Conservation (phyloP, 1,140 invertebrate species). For the Pseudomyrmex flavicornis region DNA sequence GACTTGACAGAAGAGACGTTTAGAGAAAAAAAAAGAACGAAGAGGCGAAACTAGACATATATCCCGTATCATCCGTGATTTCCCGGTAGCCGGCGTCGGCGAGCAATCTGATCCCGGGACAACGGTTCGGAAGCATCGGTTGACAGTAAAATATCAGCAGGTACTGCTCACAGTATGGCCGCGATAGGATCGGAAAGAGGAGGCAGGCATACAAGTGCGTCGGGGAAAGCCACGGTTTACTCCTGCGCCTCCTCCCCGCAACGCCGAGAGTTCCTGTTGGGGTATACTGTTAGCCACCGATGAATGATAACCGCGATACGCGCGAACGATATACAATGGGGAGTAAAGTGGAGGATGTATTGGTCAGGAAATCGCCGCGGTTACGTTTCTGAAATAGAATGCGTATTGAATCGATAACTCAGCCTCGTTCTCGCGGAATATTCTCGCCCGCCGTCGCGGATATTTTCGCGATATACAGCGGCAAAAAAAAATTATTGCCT, state of each 20-base stretch:
- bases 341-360: slow-evolving; percentile 70
- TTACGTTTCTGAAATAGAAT: slow-evolving; percentile 64
- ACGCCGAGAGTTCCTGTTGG: slow-evolving; percentile 52
- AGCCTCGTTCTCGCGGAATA: slow-evolving; percentile 16
- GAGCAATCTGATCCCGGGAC: slow-evolving; percentile 82
- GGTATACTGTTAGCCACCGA: slow-evolving; percentile 81
- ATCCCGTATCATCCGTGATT: slow-evolving; percentile 76
- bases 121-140: slow-evolving; percentile 83
- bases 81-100: slow-evolving; percentile 79
- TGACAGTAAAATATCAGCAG: slow-evolving; percentile 85
- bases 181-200: slow-evolving; percentile 78
- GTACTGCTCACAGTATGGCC: slow-evolving; percentile 79
- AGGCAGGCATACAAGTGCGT: slow-evolving; percentile 75
- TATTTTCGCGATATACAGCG: slow-evolving; percentile 15
- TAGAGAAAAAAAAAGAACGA: slow-evolving; percentile 1
- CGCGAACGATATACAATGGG: slow-evolving; percentile 78
- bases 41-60: not conserved
- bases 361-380: slow-evolving; percentile 48
- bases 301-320: slow-evolving; percentile 83
- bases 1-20: not conserved
- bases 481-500: not conserved
- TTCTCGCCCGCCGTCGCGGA: not conserved
- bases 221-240: slow-evolving; percentile 58
- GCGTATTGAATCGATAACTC: slow-evolving; percentile 66
- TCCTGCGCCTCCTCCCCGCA: slow-evolving; percentile 47